These are phyloP conservation scores for Antheraea mylitta DNA, from an alignment of 1,140 invertebrate species.

Conservation along the genomic window DNA sequence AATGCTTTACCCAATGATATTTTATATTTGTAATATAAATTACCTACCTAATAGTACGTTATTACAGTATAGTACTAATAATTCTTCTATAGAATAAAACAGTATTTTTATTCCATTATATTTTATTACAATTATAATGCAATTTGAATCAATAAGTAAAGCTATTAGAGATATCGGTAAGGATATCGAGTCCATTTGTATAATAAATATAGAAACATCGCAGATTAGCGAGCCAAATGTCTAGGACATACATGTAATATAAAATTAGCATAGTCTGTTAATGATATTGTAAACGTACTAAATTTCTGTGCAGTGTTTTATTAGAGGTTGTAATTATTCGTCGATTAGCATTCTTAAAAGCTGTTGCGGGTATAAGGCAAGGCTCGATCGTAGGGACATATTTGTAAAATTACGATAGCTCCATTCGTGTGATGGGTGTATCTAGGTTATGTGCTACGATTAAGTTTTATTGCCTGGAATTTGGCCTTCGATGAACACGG, in stretches of 20 bases:
- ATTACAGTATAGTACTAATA: too few species aligned
- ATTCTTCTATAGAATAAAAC: too few species aligned
- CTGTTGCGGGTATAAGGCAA: conserved; percentile 23
- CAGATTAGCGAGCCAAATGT: neutral
- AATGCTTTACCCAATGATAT: too few species aligned
- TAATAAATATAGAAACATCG: too few species aligned
- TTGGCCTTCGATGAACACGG: conserved; percentile 49
- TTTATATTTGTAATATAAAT: too few species aligned
- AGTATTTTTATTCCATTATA: too few species aligned
- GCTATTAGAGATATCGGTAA: too few species aligned
- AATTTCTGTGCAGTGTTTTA: conserved; percentile 13
- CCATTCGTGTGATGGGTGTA: conserved; percentile 46
- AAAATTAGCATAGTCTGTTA: neutral
- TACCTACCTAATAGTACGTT: too few species aligned
- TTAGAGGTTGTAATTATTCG: conserved; percentile 21
- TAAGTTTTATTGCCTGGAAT: conserved; percentile 62
- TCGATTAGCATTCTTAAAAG: conserved; percentile 27
- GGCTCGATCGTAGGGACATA: conserved; percentile 35
- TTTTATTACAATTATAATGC: too few species aligned
- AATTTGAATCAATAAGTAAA: too few species aligned
- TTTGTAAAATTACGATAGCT: conserved; percentile 41
- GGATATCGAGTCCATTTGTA: too few species aligned
- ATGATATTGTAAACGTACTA: neutral
- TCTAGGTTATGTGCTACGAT: conserved; percentile 61
- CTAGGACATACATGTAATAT: neutral